Evolutionary conservation across 2,113 vertebrate species (phyloP).

Genomic region (Atractosteus spatula): DNA sequence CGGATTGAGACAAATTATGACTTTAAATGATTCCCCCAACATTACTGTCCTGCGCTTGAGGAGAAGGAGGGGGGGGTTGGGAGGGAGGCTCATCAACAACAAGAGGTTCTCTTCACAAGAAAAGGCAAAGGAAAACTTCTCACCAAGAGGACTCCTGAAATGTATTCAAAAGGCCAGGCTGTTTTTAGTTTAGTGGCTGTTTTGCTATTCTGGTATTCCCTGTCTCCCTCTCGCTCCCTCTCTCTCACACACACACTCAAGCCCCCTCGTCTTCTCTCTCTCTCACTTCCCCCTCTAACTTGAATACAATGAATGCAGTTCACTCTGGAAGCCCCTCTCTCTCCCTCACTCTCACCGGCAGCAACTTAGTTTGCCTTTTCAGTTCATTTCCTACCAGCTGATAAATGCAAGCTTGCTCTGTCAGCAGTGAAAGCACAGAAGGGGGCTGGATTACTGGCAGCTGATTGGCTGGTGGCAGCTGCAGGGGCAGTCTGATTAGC

Average conservation of each 20-base stretch:
- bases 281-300: background rate
- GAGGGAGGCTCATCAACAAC: background rate
- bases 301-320: slow-evolving; percentile 5
- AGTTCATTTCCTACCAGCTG: slow-evolving; percentile 66
- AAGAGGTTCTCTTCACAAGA: background rate
- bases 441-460: slow-evolving; percentile 35
- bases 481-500: slow-evolving; percentile 15
- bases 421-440: slow-evolving; percentile 66
- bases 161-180: background rate
- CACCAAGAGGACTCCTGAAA: background rate
- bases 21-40: background rate
- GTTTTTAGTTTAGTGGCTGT: slow-evolving; percentile 15
- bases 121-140: background rate
- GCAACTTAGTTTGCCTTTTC: slow-evolving; percentile 33
- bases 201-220: slow-evolving; percentile 40
- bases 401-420: slow-evolving; percentile 60
- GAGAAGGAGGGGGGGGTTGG: no score
- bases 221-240: slow-evolving; percentile 33
- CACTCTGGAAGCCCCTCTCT: slow-evolving; percentile 10
- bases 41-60: no score
- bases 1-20: no score
- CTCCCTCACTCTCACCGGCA: slow-evolving; percentile 20
- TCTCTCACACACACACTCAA: slow-evolving; percentile 15
- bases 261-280: slow-evolving; percentile 35
- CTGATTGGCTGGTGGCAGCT: slow-evolving; percentile 50